phyloP scores from a whole-genome alignment of 2,888 invertebrate species.

The Aproaerema taeniolella region DNA sequence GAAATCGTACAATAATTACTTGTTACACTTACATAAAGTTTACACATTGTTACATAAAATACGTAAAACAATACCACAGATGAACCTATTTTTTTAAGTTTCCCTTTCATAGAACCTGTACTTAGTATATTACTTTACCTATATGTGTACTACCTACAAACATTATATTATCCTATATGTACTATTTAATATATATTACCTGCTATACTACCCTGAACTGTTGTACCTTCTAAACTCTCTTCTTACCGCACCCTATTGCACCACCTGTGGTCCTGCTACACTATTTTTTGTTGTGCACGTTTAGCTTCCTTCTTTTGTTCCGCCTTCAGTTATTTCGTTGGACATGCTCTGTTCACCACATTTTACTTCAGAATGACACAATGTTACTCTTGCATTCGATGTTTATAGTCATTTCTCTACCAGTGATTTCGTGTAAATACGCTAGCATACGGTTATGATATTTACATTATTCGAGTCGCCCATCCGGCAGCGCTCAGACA shows the following conservation, averaged over 20 bases:
- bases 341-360: slow-evolving; percentile 51
- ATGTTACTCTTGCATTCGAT: slow-evolving; percentile 56
- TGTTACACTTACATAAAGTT: slow-evolving; percentile 66
- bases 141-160: slow-evolving; percentile 19
- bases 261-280: slow-evolving; percentile 63
- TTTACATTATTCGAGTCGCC: slow-evolving; percentile 27
- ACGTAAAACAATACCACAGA: slow-evolving; percentile 56
- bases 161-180: too few relatives aligned
- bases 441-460: slow-evolving; percentile 39
- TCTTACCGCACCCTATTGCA: slow-evolving; percentile 41
- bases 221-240: slow-evolving; percentile 20
- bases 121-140: slow-evolving; percentile 38
- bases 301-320: slow-evolving; percentile 50
- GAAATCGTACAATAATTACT: slow-evolving; percentile 72
- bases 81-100: slow-evolving; percentile 62
- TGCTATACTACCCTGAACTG: slow-evolving; percentile 24
- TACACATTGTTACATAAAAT: slow-evolving; percentile 67
- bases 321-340: slow-evolving; percentile 33
- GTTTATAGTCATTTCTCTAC: slow-evolving; percentile 49
- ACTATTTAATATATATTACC: slow-evolving; percentile 27
- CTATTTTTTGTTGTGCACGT: slow-evolving; percentile 55
- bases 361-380: slow-evolving; percentile 57
- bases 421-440: slow-evolving; percentile 50
- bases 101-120: slow-evolving; percentile 42
- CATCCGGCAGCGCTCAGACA: slow-evolving; percentile 40